Evolutionary conservation across 2,797 vertebrate genomes (phyloP).

Genomic region (Sebastes jordani): DNA sequence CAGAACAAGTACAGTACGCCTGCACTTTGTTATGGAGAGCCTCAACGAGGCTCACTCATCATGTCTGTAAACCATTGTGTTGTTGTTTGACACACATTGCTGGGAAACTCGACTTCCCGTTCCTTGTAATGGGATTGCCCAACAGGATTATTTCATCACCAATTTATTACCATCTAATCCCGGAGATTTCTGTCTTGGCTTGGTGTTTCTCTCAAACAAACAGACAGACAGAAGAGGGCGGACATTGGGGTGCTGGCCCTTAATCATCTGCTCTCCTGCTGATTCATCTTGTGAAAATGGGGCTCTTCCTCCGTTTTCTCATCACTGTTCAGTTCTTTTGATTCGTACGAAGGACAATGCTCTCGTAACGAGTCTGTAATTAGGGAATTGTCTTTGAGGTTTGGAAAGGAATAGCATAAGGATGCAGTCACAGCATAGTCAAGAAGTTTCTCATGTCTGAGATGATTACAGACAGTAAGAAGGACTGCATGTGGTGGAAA

Average conservation of each 20-base stretch:
- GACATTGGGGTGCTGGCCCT: conserved; percentile 29
- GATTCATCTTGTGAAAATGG: conserved; percentile 31
- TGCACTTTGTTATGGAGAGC: conserved; percentile 51
- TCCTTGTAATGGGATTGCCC: conserved; percentile 62
- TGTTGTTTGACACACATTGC: conserved; percentile 64
- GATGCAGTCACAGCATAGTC: conserved; percentile 42
- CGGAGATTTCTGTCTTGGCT: conserved; percentile 60
- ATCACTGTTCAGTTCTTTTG: conserved; percentile 26
- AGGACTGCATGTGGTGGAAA: neutral
- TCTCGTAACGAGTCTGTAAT: conserved; percentile 51
- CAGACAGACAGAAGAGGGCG: conserved; percentile 49
- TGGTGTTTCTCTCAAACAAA: conserved; percentile 53
- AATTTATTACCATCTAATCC: conserved; percentile 76
- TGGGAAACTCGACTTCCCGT: conserved; percentile 71
- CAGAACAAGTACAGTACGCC: conserved; percentile 17
- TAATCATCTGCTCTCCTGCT: conserved; percentile 47
- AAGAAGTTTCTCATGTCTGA: conserved; percentile 12
- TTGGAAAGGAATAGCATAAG: conserved; percentile 42
- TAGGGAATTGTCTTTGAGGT: conserved; percentile 53
- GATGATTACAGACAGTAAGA: conserved; percentile 10
- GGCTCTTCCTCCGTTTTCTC: conserved; percentile 36
- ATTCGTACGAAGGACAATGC: conserved; percentile 38
- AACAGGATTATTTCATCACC: conserved; percentile 69
- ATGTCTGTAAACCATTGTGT: conserved; percentile 59
- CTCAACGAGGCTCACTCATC: conserved; percentile 47